A percentile compares a stretch with the other conserved stretches of the same genome.
Evolutionary conservation across 2,888 invertebrate genomes (phyloP).

Genomic region (Lithosia quadra): DNA sequence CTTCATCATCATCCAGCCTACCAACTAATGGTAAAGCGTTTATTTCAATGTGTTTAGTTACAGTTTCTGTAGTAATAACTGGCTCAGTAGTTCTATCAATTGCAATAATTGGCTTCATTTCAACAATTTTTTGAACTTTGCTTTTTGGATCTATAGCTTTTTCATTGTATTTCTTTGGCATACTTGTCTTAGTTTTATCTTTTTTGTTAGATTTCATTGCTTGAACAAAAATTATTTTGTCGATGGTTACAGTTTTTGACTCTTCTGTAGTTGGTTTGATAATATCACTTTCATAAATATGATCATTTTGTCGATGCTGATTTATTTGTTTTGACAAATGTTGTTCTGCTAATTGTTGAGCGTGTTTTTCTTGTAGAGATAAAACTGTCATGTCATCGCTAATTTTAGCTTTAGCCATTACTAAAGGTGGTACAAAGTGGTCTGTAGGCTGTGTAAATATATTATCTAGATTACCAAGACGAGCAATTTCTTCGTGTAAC

Average conservation of each 20-base stretch:
- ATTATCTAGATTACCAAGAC: slow-evolving; percentile 78
- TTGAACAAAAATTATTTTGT: slow-evolving; percentile 48
- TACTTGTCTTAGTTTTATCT: slow-evolving; percentile 60
- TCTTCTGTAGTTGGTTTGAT: slow-evolving; percentile 52
- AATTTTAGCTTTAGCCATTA: slow-evolving; percentile 84
- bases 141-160: slow-evolving; percentile 66
- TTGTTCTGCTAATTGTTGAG: slow-evolving; percentile 77
- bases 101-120: slow-evolving; percentile 52
- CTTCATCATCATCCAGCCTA: slow-evolving; percentile 56
- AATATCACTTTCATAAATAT: slow-evolving; percentile 33
- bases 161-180: slow-evolving; percentile 77
- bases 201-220: slow-evolving; percentile 58
- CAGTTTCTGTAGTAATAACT: slow-evolving; percentile 37
- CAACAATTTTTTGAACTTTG: slow-evolving; percentile 57
- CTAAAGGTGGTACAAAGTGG: slow-evolving; percentile 83
- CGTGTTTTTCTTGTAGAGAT: slow-evolving; percentile 82
- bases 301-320: slow-evolving; percentile 46
- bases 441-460: slow-evolving; percentile 84
- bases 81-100: slow-evolving; percentile 49
- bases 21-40: slow-evolving; percentile 38
- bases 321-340: slow-evolving; percentile 57
- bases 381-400: slow-evolving; percentile 83
- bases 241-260: slow-evolving; percentile 33
- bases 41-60: slow-evolving; percentile 36
- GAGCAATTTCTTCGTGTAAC: slow-evolving; percentile 78